A percentile compares a stretch with the other conserved stretches of the same genome.
Evolutionary conservation across 2,113 vertebrate species (phyloP).

Genomic region (Budorcas taxicolor): DNA sequence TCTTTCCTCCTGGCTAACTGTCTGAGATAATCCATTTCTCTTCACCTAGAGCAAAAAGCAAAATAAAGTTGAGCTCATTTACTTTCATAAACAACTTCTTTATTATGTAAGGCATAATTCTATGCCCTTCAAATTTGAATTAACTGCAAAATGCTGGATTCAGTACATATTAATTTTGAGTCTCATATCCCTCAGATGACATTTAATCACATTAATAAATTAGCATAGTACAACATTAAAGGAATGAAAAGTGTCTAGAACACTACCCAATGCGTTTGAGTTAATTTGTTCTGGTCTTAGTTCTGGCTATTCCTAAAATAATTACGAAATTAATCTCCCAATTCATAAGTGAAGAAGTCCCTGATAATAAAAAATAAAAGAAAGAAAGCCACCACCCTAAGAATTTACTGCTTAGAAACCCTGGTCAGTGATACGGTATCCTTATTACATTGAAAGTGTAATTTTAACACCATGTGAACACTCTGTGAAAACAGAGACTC

Average conservation of each 20-base stretch:
- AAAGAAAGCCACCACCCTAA: not conserved
- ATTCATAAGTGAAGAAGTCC: not conserved
- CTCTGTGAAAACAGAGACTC: not conserved
- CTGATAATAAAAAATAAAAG: not conserved
- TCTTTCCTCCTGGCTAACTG: slow-evolving; percentile 89
- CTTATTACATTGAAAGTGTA: not conserved
- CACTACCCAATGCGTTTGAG: not conserved
- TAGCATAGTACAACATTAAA: not conserved
- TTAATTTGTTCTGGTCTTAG: not conserved
- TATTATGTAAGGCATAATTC: not conserved
- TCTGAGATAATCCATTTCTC: slow-evolving; percentile 87
- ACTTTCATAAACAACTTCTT: not conserved
- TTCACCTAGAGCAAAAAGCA: slow-evolving; percentile 84
- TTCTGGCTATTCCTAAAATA: not conserved
- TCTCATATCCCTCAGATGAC: not conserved
- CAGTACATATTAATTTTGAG: not conserved
- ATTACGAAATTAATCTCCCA: not conserved
- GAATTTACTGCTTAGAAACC: not conserved
- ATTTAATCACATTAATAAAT: not conserved
- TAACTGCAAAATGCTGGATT: not conserved
- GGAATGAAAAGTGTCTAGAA: not conserved
- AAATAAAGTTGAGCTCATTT: not conserved
- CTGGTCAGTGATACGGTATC: not conserved
- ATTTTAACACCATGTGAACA: not conserved
- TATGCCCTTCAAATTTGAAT: not conserved